Conservation (phyloP, 2,797 vertebrate genomes). For the Rhabdophis nuchalis region DNA sequence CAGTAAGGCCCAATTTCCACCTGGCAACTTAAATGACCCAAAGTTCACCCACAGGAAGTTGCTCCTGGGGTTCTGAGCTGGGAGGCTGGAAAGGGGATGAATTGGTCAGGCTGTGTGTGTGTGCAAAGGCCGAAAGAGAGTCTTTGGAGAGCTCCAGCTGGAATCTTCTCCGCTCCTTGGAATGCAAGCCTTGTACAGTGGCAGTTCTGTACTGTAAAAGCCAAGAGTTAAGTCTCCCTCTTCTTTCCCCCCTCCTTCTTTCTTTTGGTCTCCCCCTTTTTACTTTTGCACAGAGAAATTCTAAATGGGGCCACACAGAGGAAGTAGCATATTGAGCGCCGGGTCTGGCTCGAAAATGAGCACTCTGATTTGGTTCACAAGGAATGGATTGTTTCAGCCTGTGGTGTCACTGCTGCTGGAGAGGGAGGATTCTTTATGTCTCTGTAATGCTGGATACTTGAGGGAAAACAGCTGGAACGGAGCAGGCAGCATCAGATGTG, state of each 20-base stretch:
- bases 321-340: slow-evolving; percentile 69
- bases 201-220: slow-evolving; percentile 34
- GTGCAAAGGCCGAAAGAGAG: slow-evolving; percentile 31
- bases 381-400: slow-evolving; percentile 76
- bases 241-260: slow-evolving; percentile 27
- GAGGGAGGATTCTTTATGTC: slow-evolving; percentile 66
- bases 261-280: slow-evolving; percentile 30
- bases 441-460: slow-evolving; percentile 78
- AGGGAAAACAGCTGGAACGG: slow-evolving; percentile 80
- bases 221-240: slow-evolving; percentile 21
- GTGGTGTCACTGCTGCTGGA: slow-evolving; percentile 73
- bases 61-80: slow-evolving; percentile 28
- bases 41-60: slow-evolving; percentile 50
- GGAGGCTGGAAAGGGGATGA: slow-evolving; percentile 19
- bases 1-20: neutral
- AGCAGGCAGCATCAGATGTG: slow-evolving; percentile 69
- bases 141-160: slow-evolving; percentile 34
- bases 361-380: slow-evolving; percentile 72
- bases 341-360: slow-evolving; percentile 66
- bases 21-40: slow-evolving; percentile 33
- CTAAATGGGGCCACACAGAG: slow-evolving; percentile 69
- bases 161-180: slow-evolving; percentile 16
- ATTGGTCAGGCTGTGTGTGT: slow-evolving; percentile 1
- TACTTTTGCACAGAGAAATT: slow-evolving; percentile 32
- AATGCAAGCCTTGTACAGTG: neutral